Base-by-base conservation (phyloP, 23 tunicate species). In the Clavelina lepadiformis region DNA sequence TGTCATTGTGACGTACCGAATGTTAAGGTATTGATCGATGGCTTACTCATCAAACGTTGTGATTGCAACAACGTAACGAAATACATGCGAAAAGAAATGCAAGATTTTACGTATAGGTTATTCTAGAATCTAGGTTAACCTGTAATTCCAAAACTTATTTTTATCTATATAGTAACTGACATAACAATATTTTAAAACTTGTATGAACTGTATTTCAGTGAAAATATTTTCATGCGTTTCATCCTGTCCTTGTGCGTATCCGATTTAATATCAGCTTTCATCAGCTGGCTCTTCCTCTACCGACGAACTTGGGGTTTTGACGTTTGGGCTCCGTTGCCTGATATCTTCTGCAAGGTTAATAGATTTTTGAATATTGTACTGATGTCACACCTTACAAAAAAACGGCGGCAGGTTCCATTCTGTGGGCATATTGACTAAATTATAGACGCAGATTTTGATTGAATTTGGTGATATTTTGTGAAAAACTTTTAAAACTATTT, bases 241-340 rank as follows among this genome's bases (percentile, higher is more conserved):
- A 79, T 79, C 31, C 58, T 69, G 35, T 69, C 77, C 30, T 71
- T 79, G 23, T 79, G 86, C 50, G 59, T 54, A 2, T 79, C 86
- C 24, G 86, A 79, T 35, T 52, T 79, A 23, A 62, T 60, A 25
- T 79, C 86, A 5, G 71, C 86, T 0, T 55, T 71, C 37, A 79
- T 79, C 33, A 79, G 86, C 34, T 71, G 77, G 77, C 30, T 79
- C 41, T 79, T 69, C 37, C 77, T 79, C 3, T 70, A 79, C 38
- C 33, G 86, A 60, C 46, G 86, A 46, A 79, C 86, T 3, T 79
- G 86, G 86, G 86, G 86, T 0, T 79, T 79, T 47, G 86, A 79
- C 51, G 71, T 38, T 31, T 79, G 71, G 71, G 28, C 23, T 28
- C 69, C 58, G 2, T 15, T 71, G 0, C 86, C 86, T 4, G 34